Base-by-base conservation (phyloP, 2,888 invertebrate species). In the Holacanthella duospinosa region DNA sequence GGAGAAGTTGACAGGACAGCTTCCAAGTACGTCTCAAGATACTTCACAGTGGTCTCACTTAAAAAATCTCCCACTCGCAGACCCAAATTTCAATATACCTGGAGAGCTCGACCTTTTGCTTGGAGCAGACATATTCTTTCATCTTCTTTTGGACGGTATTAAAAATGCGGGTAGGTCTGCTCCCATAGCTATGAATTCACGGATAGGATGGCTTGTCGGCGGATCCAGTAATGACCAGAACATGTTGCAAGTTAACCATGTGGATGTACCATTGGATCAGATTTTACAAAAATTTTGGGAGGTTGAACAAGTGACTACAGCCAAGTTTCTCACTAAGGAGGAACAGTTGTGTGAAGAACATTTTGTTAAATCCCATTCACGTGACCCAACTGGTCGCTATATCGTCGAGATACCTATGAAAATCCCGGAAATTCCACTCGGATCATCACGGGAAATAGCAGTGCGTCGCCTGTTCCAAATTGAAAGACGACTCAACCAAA, bases 401-500 rank as follows among this genome's bases (percentile, higher is more conserved):
- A 59, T 65, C 55, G 56, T 68, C 2, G n/a, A 25, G 16, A 57
- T 60, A 43, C 68, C 68, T 1, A 63, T 68, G n/a, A 48, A 64
- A 9, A 16, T 16, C 9, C 19, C 4, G 9, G 29, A 58, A 1
- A 12, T 16, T 1, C 12, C 27, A 12, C 59, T 74, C 9, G 74
- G 73, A 0, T 59, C 67, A 26, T 73, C 74, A 6, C 29, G 59
- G 2, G n/a, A 44, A 0, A 60, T 44, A 1, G 73, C 72, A 1
- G 16, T 55, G n/a, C 59, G 65, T 16, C 65, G 74, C 1, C 72
- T 73, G 27, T 4, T 26, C 1, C 27, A 57, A 0, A 28, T 74
- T n/a, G 74, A 74, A 54, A 54, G 61, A 16, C 67, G 66, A 54
- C 62, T 73, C 4, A 2, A 58, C 1, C 55, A 25, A n/a, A 61